Conservation (phyloP, 2,888 invertebrate species). For the Allophyes oxyacanthae region DNA sequence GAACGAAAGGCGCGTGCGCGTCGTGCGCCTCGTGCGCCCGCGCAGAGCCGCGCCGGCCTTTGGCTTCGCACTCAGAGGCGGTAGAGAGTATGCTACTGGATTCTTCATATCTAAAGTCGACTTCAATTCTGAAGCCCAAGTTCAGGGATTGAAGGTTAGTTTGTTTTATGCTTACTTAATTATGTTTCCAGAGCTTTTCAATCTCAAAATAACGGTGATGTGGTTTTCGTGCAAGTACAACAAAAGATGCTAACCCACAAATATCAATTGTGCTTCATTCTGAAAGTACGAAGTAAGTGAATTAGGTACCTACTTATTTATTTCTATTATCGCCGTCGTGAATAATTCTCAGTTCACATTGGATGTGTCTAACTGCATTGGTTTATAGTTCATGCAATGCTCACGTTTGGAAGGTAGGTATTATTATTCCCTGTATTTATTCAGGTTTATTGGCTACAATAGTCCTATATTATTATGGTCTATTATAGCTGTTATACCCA, state of each 20-base stretch:
- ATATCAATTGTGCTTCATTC: no score
- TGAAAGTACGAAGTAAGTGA: no score
- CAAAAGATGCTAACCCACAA: no score
- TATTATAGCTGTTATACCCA: no score
- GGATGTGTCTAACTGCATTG: constrained; percentile 30
- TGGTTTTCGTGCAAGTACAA: no score
- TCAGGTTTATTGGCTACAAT: no score
- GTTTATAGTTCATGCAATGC: constrained; percentile 48
- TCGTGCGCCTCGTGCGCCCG: constrained; percentile 81
- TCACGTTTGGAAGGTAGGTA: constrained; percentile 42
- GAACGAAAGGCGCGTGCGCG: constrained; percentile 79
- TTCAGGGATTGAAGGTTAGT: constrained; percentile 95
- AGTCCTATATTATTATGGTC: no score
- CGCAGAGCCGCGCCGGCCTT: constrained; percentile 90
- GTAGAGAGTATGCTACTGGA: constrained; percentile 97
- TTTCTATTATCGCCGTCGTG: constrained; percentile 13
- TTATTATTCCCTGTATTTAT: no score
- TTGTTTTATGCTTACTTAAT: neutral
- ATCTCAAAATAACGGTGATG: no score
- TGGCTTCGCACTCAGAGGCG: constrained; percentile 95
- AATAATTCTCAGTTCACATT: constrained; percentile 19
- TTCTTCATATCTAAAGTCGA: constrained; percentile 97
- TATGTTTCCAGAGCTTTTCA: neutral
- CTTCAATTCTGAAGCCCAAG: constrained; percentile 95
- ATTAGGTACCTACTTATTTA: no score